Percentiles rank a stretch among this genome's conserved stretches.
phyloP scores from a whole-genome alignment of 2,113 vertebrate genomes.

The Salvelinus sp. region DNA sequence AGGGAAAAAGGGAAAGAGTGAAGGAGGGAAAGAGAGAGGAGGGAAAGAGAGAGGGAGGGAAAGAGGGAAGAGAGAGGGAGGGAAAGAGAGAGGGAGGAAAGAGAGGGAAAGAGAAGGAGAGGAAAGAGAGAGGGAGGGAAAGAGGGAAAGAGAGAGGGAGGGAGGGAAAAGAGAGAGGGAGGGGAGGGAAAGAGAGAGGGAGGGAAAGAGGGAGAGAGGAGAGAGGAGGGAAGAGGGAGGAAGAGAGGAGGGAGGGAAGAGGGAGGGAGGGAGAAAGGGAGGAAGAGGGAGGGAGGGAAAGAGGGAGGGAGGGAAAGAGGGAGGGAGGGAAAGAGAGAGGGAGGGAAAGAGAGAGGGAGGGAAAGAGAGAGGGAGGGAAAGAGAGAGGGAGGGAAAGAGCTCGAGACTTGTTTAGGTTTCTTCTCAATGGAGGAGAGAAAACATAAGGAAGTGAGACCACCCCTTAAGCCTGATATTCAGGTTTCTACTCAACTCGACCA shows the following conservation, averaged over 20 bases:
- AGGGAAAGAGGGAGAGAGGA: fast-evolving
- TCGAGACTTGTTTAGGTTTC: not conserved
- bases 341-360: fast-evolving
- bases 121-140: too few species aligned
- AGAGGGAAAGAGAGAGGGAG: too few species aligned
- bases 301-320: fast-evolving
- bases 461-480: conserved; percentile 45
- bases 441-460: not conserved
- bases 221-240: fast-evolving
- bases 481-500: conserved; percentile 38
- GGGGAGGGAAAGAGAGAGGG: too few species aligned
- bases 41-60: not conserved
- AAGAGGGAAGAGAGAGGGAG: fast-evolving
- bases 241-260: too few species aligned
- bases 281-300: fast-evolving
- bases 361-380: too few species aligned
- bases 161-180: too few species aligned
- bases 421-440: not conserved
- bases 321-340: too few species aligned
- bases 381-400: too few species aligned
- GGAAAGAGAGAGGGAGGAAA: fast-evolving
- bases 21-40: fast-evolving
- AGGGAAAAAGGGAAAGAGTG: fast-evolving
- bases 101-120: too few species aligned
- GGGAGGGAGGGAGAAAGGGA: fast-evolving